Evolutionary conservation across 2,888 invertebrate species (phyloP).

Genomic region (Lasioglossum marginatum): DNA sequence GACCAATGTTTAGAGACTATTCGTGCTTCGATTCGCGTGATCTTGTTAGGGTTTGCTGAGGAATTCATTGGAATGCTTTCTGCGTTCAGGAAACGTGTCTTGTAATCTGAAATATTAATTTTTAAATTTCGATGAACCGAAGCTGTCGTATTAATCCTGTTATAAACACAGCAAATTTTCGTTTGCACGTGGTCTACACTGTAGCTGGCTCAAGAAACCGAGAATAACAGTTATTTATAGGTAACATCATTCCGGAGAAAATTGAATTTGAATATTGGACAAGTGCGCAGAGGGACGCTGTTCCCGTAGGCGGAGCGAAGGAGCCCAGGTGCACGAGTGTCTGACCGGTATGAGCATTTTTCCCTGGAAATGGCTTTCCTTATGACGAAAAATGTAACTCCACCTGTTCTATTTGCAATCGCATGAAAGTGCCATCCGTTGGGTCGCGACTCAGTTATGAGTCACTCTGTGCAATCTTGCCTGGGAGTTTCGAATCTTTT

Average conservation of each 20-base stretch:
- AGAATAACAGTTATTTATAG: conserved; percentile 1
- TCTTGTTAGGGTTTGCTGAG: background rate
- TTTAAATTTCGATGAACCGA: too few species aligned
- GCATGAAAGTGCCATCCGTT: background rate
- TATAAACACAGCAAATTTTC: background rate
- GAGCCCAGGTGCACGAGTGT: conserved; percentile 5
- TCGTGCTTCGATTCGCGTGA: background rate
- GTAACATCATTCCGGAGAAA: background rate
- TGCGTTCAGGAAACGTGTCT: background rate
- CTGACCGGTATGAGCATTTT: background rate
- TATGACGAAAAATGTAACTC: background rate
- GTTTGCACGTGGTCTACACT: background rate
- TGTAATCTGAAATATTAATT: too few species aligned
- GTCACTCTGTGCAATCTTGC: background rate
- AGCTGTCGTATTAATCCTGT: too few species aligned
- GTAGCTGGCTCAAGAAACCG: background rate
- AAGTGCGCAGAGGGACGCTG: background rate
- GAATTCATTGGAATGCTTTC: background rate
- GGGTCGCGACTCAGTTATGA: background rate
- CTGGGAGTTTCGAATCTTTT: background rate
- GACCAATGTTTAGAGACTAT: background rate
- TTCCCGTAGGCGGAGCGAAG: background rate
- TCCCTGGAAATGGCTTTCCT: background rate
- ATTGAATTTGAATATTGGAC: conserved; percentile 16
- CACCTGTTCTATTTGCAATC: background rate